These are phyloP conservation scores for Eulemur coronatus DNA, from an alignment of 2,797 vertebrate species.

Conservation along the genomic window DNA sequence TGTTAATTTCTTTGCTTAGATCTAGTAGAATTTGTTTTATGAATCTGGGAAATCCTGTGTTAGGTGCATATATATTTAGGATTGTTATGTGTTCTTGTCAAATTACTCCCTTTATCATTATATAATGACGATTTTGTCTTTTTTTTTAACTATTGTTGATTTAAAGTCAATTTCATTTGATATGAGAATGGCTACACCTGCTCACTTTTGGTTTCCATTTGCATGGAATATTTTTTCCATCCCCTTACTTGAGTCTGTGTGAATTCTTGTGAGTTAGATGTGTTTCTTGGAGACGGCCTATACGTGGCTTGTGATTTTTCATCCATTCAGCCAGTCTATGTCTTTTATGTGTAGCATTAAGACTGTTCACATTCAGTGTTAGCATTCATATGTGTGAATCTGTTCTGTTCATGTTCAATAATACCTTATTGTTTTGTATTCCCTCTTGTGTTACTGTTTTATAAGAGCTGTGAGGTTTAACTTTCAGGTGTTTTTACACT, in stretches of 20 bases:
- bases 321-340: background rate
- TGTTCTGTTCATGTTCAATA: too few species aligned
- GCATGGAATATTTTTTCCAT: background rate
- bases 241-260: background rate
- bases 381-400: too few species aligned
- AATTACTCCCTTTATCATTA: background rate
- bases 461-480: too few species aligned
- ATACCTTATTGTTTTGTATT: too few species aligned
- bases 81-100: background rate
- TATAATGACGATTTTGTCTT: background rate
- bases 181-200: background rate
- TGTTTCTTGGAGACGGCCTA: background rate
- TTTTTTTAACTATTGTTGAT: background rate
- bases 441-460: too few species aligned
- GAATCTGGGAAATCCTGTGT: background rate
- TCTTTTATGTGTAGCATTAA: background rate
- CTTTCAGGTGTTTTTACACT: background rate
- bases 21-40: background rate
- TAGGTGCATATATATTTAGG: background rate
- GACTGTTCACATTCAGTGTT: background rate
- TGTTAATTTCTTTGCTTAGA: too few species aligned
- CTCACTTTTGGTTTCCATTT: background rate
- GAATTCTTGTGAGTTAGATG: background rate
- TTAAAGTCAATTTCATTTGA: background rate
- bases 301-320: background rate